Base-by-base conservation (phyloP, 1,140 invertebrate genomes). In the Panulirus ornatus region DNA sequence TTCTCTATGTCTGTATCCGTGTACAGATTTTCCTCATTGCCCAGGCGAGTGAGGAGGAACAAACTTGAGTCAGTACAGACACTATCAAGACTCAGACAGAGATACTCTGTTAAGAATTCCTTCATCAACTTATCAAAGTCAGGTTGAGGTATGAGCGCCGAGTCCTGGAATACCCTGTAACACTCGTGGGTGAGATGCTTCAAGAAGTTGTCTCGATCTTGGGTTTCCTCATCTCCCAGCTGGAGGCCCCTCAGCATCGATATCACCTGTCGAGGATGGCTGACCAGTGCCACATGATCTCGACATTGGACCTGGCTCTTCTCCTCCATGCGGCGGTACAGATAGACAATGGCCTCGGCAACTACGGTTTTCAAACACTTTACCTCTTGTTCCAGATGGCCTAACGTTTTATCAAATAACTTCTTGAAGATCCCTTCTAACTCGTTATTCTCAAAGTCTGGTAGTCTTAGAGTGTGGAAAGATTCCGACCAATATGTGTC, bases 301-400 rank as follows among this genome's bases (percentile, higher is more conserved):
- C 71, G 79, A 44, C 79, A 89, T 16, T 8, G 36, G 19, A 51
- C 66, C 51, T 89, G 78, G 36, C 79, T 84, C 47, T 30, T 83
- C 66, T 75, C 66, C 11, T 81, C 88, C 88, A 89, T 89, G 16
- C 88, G 71, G 34, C 47, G 47, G 40, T 73, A 89, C 11, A 89
- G 81, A n/a, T 89, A 81, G 16, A 89, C 40, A 63, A 89, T 73
- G 16, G 79, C 88, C 34, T 89, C 88, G 40, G 88, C 88, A 22
- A 89, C 11, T 27, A 89, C 88, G 27, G 79, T 73, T 38, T 83
- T 89, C 66, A 89, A 42, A 40, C 88, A 89, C 30, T 89, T 89
- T 16, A 89, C 88, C 27, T 89, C 88, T 47, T 89, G 88, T n/a
- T 89, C 88, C 75, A 89, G 84, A 44, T 89, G 88, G 22, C 88